Percentiles rank a stretch among this genome's conserved stretches.
phyloP scores from a whole-genome alignment of 2,113 vertebrate species.

The Aptenodytes forsteri region DNA sequence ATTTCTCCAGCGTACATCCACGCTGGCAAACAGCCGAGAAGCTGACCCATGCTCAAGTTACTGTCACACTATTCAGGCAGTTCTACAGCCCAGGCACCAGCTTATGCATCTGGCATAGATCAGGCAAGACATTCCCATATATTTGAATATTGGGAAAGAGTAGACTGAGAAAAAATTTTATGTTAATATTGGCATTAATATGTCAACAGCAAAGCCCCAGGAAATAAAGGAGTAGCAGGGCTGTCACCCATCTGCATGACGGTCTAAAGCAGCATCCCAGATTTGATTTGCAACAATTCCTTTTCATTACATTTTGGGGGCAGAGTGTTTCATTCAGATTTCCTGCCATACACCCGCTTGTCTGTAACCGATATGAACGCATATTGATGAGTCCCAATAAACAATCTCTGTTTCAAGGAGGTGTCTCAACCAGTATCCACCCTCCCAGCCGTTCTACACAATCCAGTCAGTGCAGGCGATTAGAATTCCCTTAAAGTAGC shows the following conservation, averaged over 20 bases:
- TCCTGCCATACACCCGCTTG: neutral
- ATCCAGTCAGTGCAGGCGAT: neutral
- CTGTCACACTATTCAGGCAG: neutral
- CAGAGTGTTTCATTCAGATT: neutral
- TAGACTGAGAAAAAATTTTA: neutral
- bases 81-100: neutral
- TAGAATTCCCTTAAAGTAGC: neutral
- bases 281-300: neutral
- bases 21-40: neutral
- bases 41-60: neutral
- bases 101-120: no score
- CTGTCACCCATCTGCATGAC: neutral
- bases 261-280: neutral
- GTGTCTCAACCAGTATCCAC: neutral
- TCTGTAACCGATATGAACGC: neutral
- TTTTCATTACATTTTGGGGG: neutral
- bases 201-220: neutral
- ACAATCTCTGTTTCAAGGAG: neutral
- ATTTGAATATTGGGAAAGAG: neutral
- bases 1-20: neutral
- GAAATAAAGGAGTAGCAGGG: neutral
- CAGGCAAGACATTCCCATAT: neutral
- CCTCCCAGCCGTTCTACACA: neutral
- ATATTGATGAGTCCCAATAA: neutral
- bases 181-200: neutral